These are phyloP conservation scores for Lepidurus arcticus DNA, from an alignment of 1,140 invertebrate species.

Conservation along the genomic window DNA sequence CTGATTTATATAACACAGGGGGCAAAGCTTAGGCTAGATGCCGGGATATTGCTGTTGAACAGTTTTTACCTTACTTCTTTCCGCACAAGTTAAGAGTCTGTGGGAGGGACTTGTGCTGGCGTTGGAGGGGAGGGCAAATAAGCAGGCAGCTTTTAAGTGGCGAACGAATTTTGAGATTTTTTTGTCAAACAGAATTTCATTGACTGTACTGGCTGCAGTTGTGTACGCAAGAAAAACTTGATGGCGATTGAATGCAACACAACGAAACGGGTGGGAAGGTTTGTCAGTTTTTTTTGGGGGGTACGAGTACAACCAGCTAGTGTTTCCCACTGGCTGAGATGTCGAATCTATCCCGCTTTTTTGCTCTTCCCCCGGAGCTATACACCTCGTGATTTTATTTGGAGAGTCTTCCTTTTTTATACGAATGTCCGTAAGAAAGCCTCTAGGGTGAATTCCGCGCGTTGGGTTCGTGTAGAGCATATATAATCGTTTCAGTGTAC, in stretches of 20 bases:
- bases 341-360: neutral
- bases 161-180: too few relatives aligned
- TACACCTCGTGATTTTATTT: neutral
- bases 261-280: too few relatives aligned
- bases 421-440: neutral
- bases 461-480: neutral
- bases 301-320: too few relatives aligned
- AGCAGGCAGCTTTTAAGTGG: too few relatives aligned
- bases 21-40: neutral
- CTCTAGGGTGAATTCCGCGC: neutral
- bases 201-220: too few relatives aligned
- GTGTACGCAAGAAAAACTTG: too few relatives aligned
- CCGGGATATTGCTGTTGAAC: neutral
- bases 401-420: neutral
- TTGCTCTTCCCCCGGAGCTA: neutral
- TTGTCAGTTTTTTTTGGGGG: too few relatives aligned
- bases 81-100: neutral
- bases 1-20: neutral
- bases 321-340: too few relatives aligned
- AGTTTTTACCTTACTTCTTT: neutral
- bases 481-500: neutral
- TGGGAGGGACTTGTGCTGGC: neutral
- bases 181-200: too few relatives aligned
- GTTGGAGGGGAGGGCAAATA: neutral
- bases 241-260: too few relatives aligned